phyloP scores from a whole-genome alignment of 2,888 invertebrate genomes.

The Caradrina clavipalpis region DNA sequence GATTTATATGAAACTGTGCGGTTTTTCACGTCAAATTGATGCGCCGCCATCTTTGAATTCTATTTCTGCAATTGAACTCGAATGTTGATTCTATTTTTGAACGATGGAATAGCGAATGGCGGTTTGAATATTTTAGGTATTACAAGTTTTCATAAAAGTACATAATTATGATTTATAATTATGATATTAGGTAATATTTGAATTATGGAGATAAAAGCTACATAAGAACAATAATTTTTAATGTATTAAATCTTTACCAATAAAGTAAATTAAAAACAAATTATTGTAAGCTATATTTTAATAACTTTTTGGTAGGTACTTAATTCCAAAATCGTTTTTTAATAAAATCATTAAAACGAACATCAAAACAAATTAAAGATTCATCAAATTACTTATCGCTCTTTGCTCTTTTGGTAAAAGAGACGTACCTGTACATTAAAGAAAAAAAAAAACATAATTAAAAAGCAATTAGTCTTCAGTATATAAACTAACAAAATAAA shows the following conservation, averaged over 20 bases:
- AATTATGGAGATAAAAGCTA: no score
- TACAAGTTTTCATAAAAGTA: no score
- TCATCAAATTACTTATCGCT: background rate
- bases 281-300: no score
- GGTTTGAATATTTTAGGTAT: background rate
- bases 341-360: background rate
- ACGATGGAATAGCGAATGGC: background rate
- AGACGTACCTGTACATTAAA: no score
- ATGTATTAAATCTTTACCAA: background rate
- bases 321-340: background rate
- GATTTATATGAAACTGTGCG: conserved; percentile 51
- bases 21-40: conserved; percentile 45
- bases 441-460: conserved; percentile 2
- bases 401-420: background rate
- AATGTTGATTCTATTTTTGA: background rate
- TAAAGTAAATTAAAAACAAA: conserved; percentile 9
- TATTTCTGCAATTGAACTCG: conserved; percentile 20
- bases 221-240: background rate
- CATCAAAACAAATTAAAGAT: background rate
- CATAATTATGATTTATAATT: no score
- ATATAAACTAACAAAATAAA: conserved; percentile 11
- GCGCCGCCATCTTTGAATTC: conserved; percentile 26
- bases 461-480: conserved; percentile 7
- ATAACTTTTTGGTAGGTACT: background rate
- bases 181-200: no score